Evolutionary conservation across 64 coral and sea anemone species (phyloP).

Genomic region (Montipora sp.): DNA sequence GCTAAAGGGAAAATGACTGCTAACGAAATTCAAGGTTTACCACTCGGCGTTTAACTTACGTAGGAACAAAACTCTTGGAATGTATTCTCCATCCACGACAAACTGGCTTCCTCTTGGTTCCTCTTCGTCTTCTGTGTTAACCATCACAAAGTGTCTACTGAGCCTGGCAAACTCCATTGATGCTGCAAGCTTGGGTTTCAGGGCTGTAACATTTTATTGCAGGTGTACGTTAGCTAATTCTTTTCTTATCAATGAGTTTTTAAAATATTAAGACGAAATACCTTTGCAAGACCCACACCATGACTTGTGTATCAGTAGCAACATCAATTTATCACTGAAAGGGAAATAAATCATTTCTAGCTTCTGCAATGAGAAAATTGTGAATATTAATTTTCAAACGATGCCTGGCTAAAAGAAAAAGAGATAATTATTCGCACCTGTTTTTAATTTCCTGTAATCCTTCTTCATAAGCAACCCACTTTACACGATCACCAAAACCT

Average conservation of each 20-base stretch:
- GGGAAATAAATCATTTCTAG: not conserved
- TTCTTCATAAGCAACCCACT: conserved; percentile 77
- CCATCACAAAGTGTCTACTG: conserved; percentile 94
- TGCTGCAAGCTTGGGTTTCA: conserved; percentile 83
- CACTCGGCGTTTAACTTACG: conserved; percentile 34
- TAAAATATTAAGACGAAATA: conserved; percentile 9
- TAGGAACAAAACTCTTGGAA: conserved; percentile 79
- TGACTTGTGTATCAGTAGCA: conserved; percentile 80
- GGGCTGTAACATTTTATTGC: conserved; percentile 4
- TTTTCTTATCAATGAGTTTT: not conserved
- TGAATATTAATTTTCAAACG: not conserved
- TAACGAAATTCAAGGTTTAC: too few species aligned
- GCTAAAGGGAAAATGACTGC: too few species aligned
- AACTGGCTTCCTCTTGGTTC: conserved; percentile 89
- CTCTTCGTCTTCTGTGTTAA: conserved; percentile 79
- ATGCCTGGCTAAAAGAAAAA: not conserved
- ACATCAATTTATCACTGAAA: conserved; percentile 75
- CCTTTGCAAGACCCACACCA: conserved; percentile 93
- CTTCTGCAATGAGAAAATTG: not conserved
- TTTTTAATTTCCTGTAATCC: conserved; percentile 79
- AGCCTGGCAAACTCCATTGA: conserved; percentile 69
- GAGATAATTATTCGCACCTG: conserved; percentile 50
- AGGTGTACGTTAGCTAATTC: not conserved
- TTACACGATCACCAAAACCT: conserved; percentile 89
- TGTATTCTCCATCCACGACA: conserved; percentile 81